Conservation (phyloP, 2,888 invertebrate species). For the Agrilus cyanescens region DNA sequence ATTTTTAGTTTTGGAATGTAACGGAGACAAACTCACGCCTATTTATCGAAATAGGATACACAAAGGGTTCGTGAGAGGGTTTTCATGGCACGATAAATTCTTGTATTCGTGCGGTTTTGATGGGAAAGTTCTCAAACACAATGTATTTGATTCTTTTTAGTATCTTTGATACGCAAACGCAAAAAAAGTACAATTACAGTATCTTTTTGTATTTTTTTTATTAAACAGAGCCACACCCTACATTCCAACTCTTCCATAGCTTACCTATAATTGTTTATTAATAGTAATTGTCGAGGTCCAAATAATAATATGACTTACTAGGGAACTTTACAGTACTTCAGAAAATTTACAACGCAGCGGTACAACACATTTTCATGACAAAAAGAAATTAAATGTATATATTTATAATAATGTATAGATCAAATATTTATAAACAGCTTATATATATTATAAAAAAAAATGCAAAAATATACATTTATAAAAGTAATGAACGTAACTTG, state of each 20-base stretch:
- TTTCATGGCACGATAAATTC: conserved; percentile 40
- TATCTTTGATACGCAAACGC: neutral
- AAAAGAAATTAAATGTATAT: too few relatives aligned
- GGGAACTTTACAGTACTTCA: too few relatives aligned
- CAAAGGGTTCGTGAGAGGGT: conserved; percentile 41
- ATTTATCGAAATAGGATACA: conserved; percentile 38
- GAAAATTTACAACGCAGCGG: too few relatives aligned
- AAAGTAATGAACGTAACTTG: too few relatives aligned
- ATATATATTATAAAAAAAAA: too few relatives aligned
- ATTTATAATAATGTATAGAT: too few relatives aligned
- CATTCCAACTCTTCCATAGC: conserved; percentile 20
- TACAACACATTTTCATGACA: too few relatives aligned
- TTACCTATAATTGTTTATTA: too few relatives aligned
- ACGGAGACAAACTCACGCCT: conserved; percentile 25
- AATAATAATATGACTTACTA: too few relatives aligned
- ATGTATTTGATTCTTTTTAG: conserved; percentile 3
- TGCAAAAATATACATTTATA: too few relatives aligned
- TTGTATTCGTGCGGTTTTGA: conserved; percentile 51
- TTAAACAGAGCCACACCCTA: conserved; percentile 33
- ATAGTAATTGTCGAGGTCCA: too few relatives aligned
- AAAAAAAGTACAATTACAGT: conserved; percentile 8
- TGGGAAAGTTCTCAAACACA: conserved; percentile 30
- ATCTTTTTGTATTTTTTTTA: conserved; percentile 16
- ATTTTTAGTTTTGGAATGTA: conserved; percentile 35
- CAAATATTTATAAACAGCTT: too few relatives aligned